These are phyloP conservation scores for Pandemis heparana DNA, from an alignment of 2,888 invertebrate genomes.

Conservation along the genomic window DNA sequence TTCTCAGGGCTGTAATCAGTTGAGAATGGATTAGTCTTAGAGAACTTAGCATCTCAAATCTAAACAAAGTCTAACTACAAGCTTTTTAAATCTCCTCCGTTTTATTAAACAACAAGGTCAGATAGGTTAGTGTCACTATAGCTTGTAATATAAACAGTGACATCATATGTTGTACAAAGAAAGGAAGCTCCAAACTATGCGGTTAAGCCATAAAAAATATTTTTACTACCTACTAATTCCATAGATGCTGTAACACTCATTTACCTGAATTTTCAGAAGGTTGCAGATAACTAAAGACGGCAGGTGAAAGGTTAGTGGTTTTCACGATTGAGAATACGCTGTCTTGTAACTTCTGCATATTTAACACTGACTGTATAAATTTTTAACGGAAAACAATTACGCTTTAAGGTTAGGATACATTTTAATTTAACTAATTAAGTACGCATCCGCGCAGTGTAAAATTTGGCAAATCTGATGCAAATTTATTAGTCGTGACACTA, in stretches of 20 bases:
- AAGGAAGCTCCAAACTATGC: slow-evolving; percentile 17
- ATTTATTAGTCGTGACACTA: background rate
- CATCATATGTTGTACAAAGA: slow-evolving; percentile 10
- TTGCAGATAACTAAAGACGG: slow-evolving; percentile 80
- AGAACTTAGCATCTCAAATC: no score
- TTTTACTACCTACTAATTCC: slow-evolving; percentile 42
- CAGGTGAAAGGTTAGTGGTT: slow-evolving; percentile 76
- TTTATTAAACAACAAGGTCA: no score
- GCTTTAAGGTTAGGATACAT: slow-evolving; percentile 64
- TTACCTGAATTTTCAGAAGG: slow-evolving; percentile 75
- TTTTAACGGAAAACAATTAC: slow-evolving; percentile 52
- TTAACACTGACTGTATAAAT: slow-evolving; percentile 45
- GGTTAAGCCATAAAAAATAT: slow-evolving; percentile 9
- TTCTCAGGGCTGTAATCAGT: no score
- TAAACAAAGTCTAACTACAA: no score
- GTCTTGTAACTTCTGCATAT: slow-evolving; percentile 80
- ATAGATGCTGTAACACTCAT: slow-evolving; percentile 51
- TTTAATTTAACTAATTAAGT: slow-evolving; percentile 27
- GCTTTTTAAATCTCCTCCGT: no score
- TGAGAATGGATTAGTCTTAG: no score
- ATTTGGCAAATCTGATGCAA: slow-evolving; percentile 19
- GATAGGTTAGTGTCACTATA: slow-evolving; percentile 7
- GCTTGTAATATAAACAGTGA: background rate
- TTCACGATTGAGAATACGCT: slow-evolving; percentile 79
- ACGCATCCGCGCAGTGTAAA: slow-evolving; percentile 8